Percentiles rank a stretch among this genome's conserved stretches.
Conservation (phyloP, 2,888 invertebrate species). For the Deroplatys truncata region DNA sequence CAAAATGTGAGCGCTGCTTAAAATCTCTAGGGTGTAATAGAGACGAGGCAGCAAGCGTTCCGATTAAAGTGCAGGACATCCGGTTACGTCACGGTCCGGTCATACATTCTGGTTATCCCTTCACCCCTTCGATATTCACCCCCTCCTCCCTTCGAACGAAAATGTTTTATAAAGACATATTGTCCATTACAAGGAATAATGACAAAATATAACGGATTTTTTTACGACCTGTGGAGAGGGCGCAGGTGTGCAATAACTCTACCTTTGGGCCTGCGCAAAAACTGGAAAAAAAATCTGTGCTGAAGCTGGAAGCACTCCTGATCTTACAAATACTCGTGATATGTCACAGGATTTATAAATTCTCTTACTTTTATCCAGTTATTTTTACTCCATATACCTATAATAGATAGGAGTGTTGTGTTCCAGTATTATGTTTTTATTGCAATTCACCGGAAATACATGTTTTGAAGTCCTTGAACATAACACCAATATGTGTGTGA, state of each 20-base stretch:
- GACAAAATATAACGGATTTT: background rate
- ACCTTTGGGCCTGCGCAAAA: background rate
- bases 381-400: too few species aligned
- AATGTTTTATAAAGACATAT: background rate
- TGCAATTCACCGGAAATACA: too few species aligned
- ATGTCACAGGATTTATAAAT: too few species aligned
- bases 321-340: too few species aligned
- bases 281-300: background rate
- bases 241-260: background rate
- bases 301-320: too few species aligned
- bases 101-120: background rate
- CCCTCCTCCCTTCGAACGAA: background rate
- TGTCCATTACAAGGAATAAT: background rate
- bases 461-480: too few species aligned
- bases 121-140: background rate
- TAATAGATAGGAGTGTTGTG: too few species aligned
- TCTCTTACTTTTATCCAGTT: too few species aligned
- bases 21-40: background rate
- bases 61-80: background rate
- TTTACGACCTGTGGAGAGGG: background rate
- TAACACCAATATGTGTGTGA: too few species aligned
- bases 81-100: too few species aligned
- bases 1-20: too few species aligned
- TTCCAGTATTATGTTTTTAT: too few species aligned
- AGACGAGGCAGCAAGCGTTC: background rate